Evolutionary conservation across 2,888 invertebrate genomes (phyloP).

Genomic region (Ditula angustiorana): DNA sequence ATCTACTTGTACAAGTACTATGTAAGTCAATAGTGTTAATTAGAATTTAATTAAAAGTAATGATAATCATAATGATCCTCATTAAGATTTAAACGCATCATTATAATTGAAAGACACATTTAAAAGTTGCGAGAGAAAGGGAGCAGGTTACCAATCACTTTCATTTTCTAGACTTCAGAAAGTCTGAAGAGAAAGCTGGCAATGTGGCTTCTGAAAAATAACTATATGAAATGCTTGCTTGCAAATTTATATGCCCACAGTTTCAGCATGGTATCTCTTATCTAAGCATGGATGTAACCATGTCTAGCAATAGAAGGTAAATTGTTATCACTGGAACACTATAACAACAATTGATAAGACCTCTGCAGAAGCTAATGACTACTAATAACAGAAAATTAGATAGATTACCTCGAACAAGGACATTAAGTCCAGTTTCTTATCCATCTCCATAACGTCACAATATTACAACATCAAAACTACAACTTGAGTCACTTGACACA

Average conservation of each 20-base stretch:
- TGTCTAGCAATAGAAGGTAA: conserved; percentile 15
- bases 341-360: conserved; percentile 22
- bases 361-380: not conserved
- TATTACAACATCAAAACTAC: conserved; percentile 59
- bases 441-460: conserved; percentile 68
- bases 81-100: not conserved
- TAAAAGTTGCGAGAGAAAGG: not conserved
- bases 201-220: conserved; percentile 35
- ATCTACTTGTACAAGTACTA: too few species aligned
- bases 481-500: conserved; percentile 60
- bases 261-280: not conserved
- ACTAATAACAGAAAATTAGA: not conserved
- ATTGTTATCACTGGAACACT: not conserved
- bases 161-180: conserved; percentile 61
- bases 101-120: not conserved
- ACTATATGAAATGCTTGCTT: not conserved
- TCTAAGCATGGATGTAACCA: conserved; percentile 10
- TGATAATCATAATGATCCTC: not conserved
- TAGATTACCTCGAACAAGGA: conserved; percentile 80
- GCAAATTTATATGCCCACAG: not conserved
- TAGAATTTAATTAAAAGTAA: not conserved
- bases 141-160: conserved; percentile 52
- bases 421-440: conserved; percentile 81
- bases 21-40: too few species aligned
- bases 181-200: conserved; percentile 48